These are phyloP conservation scores for Paramormyrops kingsleyae DNA, from an alignment of 2,113 vertebrate species.

Conservation along the genomic window DNA sequence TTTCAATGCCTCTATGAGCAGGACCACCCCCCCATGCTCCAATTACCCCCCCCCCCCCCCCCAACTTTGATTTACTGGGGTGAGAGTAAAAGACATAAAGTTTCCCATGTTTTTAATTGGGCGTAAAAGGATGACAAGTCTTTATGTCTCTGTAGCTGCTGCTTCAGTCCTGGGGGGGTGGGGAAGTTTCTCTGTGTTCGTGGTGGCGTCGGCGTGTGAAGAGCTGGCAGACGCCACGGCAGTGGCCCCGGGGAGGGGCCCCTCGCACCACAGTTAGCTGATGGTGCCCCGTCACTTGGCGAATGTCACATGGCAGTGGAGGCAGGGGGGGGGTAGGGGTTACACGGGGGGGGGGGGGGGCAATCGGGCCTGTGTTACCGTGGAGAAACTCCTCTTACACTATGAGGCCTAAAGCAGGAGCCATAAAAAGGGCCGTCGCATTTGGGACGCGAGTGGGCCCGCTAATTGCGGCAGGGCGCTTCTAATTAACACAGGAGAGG, in stretches of 20 bases:
- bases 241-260: background rate
- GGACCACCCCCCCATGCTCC: constrained; percentile 4
- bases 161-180: constrained; percentile 27
- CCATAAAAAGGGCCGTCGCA: constrained; percentile 14
- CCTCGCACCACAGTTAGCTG: background rate
- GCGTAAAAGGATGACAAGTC: constrained; percentile 39
- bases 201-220: background rate
- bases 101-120: constrained; percentile 49
- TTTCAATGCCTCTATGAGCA: background rate
- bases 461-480: constrained; percentile 58
- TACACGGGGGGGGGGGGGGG: background rate
- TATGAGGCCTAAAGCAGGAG: constrained; percentile 11
- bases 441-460: constrained; percentile 30
- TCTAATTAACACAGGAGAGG: constrained; percentile 62
- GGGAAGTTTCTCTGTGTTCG: background rate
- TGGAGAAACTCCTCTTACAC: background rate
- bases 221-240: background rate
- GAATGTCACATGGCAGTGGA: background rate
- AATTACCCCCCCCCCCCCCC: constrained; percentile 53
- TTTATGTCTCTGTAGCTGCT: constrained; percentile 41
- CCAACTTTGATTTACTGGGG: constrained; percentile 58
- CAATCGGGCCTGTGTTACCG: background rate
- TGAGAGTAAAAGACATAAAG: constrained; percentile 49
- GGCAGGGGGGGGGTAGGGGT: background rate
- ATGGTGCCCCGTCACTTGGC: background rate